Evolutionary conservation across 2,797 vertebrate genomes (phyloP).

Genomic region (Falco cherrug): DNA sequence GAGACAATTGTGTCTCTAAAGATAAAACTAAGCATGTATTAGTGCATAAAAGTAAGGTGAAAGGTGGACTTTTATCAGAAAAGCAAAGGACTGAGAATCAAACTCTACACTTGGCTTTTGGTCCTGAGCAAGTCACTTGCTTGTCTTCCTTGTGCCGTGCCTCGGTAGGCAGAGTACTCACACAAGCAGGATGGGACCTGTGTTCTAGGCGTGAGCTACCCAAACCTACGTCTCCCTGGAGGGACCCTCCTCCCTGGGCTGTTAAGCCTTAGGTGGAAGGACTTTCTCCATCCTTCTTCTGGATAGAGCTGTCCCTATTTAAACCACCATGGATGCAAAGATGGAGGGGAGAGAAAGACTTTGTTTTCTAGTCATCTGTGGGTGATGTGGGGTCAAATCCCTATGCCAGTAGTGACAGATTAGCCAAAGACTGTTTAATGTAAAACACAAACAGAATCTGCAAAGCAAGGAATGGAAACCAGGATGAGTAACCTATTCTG

Average conservation of each 20-base stretch:
- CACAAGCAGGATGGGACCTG: accelerated
- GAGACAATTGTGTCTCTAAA: slow-evolving; percentile 32
- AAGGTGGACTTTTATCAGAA: neutral
- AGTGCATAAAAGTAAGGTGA: neutral
- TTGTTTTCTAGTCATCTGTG: neutral
- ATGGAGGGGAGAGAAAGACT: neutral
- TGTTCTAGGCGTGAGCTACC: neutral
- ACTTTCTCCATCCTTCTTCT: neutral
- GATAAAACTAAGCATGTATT: slow-evolving; percentile 34
- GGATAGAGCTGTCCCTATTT: neutral
- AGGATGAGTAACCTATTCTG: slow-evolving; percentile 30
- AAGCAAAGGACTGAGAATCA: neutral
- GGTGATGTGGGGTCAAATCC: neutral
- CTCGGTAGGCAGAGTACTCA: neutral
- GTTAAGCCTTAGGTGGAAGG: neutral
- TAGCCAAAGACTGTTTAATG: neutral
- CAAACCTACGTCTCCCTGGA: neutral
- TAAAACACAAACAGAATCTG: slow-evolving; percentile 27
- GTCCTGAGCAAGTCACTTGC: neutral
- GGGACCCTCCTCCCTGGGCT: neutral
- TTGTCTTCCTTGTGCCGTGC: accelerated
- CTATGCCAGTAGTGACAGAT: neutral
- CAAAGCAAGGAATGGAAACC: neutral
- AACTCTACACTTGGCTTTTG: neutral
- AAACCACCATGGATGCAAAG: neutral